Evolutionary conservation across 2,113 vertebrate genomes (phyloP).

Genomic region (Perca fluviatilis): DNA sequence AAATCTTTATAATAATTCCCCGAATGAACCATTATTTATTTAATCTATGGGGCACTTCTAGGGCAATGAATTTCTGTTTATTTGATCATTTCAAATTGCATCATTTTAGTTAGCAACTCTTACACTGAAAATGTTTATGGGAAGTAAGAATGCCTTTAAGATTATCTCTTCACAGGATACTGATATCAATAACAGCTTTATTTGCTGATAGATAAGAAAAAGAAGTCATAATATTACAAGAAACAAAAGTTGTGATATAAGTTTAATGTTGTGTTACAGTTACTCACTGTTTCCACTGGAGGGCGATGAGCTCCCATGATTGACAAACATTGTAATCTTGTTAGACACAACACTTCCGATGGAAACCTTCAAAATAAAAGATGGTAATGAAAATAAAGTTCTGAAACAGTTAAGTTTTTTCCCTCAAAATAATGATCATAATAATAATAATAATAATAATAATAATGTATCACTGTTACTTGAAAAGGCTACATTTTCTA

Average conservation of each 20-base stretch:
- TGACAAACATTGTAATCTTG: not conserved
- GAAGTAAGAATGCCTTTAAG: not conserved
- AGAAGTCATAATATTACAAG: not conserved
- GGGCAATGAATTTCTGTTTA: too few species aligned
- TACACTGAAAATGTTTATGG: not conserved
- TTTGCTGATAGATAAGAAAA: too few species aligned
- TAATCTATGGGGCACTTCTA: too few species aligned
- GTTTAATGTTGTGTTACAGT: not conserved
- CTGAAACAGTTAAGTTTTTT: not conserved
- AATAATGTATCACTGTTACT: not conserved
- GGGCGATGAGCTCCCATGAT: not conserved
- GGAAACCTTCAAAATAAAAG: not conserved
- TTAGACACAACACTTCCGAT: not conserved
- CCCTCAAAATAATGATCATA: not conserved
- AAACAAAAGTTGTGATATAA: not conserved
- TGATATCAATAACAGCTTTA: too few species aligned
- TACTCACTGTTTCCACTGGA: not conserved
- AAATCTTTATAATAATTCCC: too few species aligned
- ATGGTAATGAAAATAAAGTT: not conserved
- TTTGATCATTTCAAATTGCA: not conserved
- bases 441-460: not conserved
- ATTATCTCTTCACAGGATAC: not conserved
- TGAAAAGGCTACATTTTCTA: not conserved
- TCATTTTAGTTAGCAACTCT: not conserved
- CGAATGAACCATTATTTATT: too few species aligned